Conservation (phyloP, 2,888 invertebrate genomes). For the Sphaeridia pumilis region DNA sequence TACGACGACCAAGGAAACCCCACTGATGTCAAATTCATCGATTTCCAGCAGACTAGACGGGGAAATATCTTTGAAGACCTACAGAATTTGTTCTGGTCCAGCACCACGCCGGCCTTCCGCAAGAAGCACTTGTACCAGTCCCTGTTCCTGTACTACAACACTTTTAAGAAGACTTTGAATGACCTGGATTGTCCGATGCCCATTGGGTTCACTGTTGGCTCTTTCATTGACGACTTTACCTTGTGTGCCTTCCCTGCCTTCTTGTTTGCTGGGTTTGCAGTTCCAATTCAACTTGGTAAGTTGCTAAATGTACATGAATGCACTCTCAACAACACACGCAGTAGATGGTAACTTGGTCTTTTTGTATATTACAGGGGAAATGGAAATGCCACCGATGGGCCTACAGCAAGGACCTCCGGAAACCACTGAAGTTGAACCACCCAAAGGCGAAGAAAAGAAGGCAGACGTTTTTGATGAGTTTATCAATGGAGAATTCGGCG, state of each 20-base stretch:
- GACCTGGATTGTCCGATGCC: conserved; percentile 18
- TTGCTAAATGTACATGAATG: no score
- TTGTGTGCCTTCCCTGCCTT: conserved; percentile 7
- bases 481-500: not conserved
- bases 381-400: not conserved
- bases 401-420: not conserved
- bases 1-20: conserved; percentile 15
- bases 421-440: not conserved
- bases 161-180: conserved; percentile 18
- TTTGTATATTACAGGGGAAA: no score
- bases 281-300: conserved; percentile 19
- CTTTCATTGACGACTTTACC: conserved; percentile 14
- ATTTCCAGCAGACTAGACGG: conserved; percentile 22
- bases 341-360: no score
- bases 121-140: conserved; percentile 17
- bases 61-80: conserved; percentile 29
- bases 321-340: no score
- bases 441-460: not conserved
- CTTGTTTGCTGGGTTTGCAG: conserved; percentile 20
- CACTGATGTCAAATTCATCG: conserved; percentile 22
- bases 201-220: conserved; percentile 18
- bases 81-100: conserved; percentile 24
- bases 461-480: not conserved
- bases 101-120: conserved; percentile 26
- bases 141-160: conserved; percentile 20